Evolutionary conservation across 2,888 invertebrate genomes (phyloP).

Genomic region (Lasioglossum malachurum): DNA sequence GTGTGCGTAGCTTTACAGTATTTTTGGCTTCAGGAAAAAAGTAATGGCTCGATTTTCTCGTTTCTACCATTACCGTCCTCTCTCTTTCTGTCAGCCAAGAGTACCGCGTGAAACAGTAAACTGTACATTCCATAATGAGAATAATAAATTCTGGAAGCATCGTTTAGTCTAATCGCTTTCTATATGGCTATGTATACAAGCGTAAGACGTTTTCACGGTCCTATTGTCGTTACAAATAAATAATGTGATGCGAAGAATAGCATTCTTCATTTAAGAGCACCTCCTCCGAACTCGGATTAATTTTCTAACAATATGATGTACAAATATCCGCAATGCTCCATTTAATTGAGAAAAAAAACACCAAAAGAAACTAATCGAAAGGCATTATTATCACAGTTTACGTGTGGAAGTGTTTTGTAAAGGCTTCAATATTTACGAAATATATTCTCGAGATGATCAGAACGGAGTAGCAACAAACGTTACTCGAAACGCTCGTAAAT

Average conservation of each 20-base stretch:
- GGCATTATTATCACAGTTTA: slow-evolving; percentile 65
- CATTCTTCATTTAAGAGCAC: slow-evolving; percentile 60
- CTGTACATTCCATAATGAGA: slow-evolving; percentile 38
- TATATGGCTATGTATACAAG: slow-evolving; percentile 60
- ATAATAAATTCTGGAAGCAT: slow-evolving; percentile 55
- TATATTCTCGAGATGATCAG: slow-evolving; percentile 16
- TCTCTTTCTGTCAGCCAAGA: slow-evolving; percentile 43
- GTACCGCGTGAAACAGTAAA: slow-evolving; percentile 43
- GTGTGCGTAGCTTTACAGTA: slow-evolving; percentile 51
- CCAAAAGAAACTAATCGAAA: slow-evolving; percentile 39
- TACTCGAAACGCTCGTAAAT: slow-evolving; percentile 48
- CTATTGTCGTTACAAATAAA: slow-evolving; percentile 52
- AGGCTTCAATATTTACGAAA: slow-evolving; percentile 44
- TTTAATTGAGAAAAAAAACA: slow-evolving; percentile 16
- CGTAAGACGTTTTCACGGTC: slow-evolving; percentile 55
- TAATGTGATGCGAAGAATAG: slow-evolving; percentile 52
- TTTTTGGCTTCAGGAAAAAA: slow-evolving; percentile 37
- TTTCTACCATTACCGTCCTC: neutral
- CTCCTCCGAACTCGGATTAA: slow-evolving; percentile 42
- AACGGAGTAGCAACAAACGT: slow-evolving; percentile 41
- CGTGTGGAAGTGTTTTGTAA: slow-evolving; percentile 57
- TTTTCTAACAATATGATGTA: slow-evolving; percentile 42
- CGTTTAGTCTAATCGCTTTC: slow-evolving; percentile 60
- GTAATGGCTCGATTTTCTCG: slow-evolving; percentile 19
- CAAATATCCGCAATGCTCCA: slow-evolving; percentile 24